phyloP scores from a whole-genome alignment of 1,140 invertebrate genomes.

The Oncopeltus fasciatus region DNA sequence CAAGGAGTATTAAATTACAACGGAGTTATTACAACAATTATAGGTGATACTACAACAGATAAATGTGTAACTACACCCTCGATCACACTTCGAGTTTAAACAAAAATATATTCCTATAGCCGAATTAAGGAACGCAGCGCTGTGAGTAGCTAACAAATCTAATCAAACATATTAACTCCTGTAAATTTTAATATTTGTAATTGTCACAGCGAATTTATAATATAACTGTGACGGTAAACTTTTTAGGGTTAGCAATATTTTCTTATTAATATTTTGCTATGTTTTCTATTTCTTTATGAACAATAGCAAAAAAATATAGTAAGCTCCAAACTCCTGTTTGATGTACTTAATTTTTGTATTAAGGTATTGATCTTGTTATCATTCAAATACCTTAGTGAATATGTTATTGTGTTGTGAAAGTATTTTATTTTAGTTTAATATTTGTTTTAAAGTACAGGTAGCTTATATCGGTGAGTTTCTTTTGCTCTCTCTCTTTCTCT shows the following conservation, averaged over 20 bases:
- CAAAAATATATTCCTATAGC: neutral
- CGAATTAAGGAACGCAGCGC: neutral
- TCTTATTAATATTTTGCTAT: neutral
- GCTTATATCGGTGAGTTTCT: too few species aligned
- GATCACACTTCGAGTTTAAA: neutral
- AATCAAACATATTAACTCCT: neutral
- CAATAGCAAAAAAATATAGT: neutral
- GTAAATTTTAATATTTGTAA: neutral
- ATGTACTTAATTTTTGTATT: slow-evolving; percentile 1
- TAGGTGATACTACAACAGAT: neutral
- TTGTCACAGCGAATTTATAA: neutral
- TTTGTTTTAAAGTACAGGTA: too few species aligned
- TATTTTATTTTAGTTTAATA: too few species aligned
- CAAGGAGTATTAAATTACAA: neutral
- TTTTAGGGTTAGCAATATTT: neutral
- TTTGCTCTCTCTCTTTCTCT: too few species aligned
- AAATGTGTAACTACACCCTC: neutral
- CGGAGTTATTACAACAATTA: neutral
- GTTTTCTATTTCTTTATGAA: neutral
- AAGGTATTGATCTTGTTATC: too few species aligned
- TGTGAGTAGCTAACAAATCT: neutral
- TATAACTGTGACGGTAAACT: neutral
- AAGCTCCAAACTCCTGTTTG: slow-evolving; percentile 5
- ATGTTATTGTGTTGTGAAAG: too few species aligned
- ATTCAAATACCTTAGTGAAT: too few species aligned